Base-by-base conservation (phyloP, 2,888 invertebrate genomes). In the Pharmacophagus antenor region DNA sequence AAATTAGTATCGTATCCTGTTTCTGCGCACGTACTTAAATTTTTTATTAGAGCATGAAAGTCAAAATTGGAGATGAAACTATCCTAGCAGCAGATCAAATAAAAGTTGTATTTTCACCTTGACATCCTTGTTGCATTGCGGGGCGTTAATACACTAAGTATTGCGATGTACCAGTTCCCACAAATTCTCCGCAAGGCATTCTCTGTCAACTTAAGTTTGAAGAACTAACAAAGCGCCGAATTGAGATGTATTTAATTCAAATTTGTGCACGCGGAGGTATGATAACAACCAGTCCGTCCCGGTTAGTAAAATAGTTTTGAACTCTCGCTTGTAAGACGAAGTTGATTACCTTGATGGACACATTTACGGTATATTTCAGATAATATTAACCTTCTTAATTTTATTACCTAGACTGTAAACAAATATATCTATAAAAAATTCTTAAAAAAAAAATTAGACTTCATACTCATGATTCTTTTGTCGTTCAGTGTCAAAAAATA, bases 81-180 rank as follows among this genome's bases (percentile, higher is more conserved):
- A 46, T 60, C 47, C 42, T 42, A 25, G 25, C 37, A 44, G 58
- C 50, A 61, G n/a, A 54, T 53, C 65, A 62, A 60, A 61, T 57
- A 57, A 52, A 54, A 61, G 51, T 57, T 57, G 67, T 64, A 64
- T 79, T 56, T 62, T 61, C 53, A 71, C 84, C 83, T 83, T 84
- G 85, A 85, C 83, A 82, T 73, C 74, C 70, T 82, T 84, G 74
- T 74, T 70, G 70, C 72, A 69, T 63, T 62, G 49, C 68, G 65
- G 70, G 68, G 62, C 67, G 63, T 82, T 80, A 82, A 85, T 80
- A 76, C 75, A 74, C 83, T 82, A 82, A 72, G 65, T 74, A 72
- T 74, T 77, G 70, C 70, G 62, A 74, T 76, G 79, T 79, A 75
- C 72, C 73, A 75, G 78, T 81, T 81, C 81, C 74, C 79, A 80